phyloP scores from a whole-genome alignment of 2,888 invertebrate species.

The Augochlorella aurata region DNA sequence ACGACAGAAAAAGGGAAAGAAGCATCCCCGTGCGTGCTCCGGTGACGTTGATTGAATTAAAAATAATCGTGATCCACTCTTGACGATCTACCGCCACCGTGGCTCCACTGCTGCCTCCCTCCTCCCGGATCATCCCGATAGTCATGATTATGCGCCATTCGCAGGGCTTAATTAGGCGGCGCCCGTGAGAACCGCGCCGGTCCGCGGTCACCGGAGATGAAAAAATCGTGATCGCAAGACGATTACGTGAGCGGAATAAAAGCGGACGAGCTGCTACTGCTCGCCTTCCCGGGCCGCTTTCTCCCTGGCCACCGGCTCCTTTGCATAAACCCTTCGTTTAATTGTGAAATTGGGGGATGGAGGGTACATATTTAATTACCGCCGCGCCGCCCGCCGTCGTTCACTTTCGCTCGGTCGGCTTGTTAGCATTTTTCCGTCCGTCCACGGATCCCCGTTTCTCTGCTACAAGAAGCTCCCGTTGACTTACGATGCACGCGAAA shows the following conservation, averaged over 20 bases:
- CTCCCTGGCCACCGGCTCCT: slow-evolving; percentile 14
- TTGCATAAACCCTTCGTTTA: slow-evolving; percentile 56
- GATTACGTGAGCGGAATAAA: slow-evolving; percentile 61
- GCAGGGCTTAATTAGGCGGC: slow-evolving; percentile 59
- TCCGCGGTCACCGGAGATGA: slow-evolving; percentile 32
- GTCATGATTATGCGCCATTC: slow-evolving; percentile 63
- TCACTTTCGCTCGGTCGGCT: slow-evolving; percentile 19
- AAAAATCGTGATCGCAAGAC: slow-evolving; percentile 58
- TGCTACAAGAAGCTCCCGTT: neutral
- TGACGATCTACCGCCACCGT: slow-evolving; percentile 47
- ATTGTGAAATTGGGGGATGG: slow-evolving; percentile 49
- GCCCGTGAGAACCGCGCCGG: slow-evolving; percentile 56
- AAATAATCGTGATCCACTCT: slow-evolving; percentile 69
- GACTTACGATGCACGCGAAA: neutral
- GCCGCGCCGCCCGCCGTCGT: slow-evolving; percentile 24
- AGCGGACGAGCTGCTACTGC: slow-evolving; percentile 8
- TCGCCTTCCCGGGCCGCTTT: neutral
- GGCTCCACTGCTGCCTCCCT: neutral
- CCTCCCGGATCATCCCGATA: slow-evolving; percentile 58
- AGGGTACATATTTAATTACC: slow-evolving; percentile 54
- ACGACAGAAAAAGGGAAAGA: slow-evolving; percentile 56
- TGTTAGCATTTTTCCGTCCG: slow-evolving; percentile 17
- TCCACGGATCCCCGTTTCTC: neutral
- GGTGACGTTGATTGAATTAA: slow-evolving; percentile 75
- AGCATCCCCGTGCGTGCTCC: slow-evolving; percentile 43